Evolutionary conservation across 2,797 vertebrate species (phyloP), one percentile per base, ranked within the genome.

Genomic region (Parambassis ranga): DNA sequence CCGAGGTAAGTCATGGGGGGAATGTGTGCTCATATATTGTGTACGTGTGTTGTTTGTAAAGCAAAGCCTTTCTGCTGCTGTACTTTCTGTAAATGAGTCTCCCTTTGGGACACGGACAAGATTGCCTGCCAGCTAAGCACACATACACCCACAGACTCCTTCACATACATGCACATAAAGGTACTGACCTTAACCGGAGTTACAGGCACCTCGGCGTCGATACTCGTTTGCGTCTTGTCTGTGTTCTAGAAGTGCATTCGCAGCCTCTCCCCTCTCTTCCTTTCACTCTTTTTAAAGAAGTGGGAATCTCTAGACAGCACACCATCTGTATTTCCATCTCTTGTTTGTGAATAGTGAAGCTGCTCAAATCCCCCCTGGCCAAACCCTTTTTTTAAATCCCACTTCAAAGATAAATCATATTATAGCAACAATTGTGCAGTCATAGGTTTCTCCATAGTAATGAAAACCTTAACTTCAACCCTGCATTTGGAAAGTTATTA

Each of bases 1-100:
- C 95, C 0, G 94, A 97, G 94, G 95, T 96, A 90, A 92, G 93
- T 60, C 71, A 19, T 37, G 42, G 58, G 10, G 46, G 14, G 30
- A 37, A 50, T 31, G 55, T 41, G 51, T 24, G 61, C 55, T 46
- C 27, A 79, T 71, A 57, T 58, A n/a, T 56, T 15, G 57, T 47
- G 68, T 72, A 66, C 72, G 82, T 86, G 82, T 67, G n/a, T 36
- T 56, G 75, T 49, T 69, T 87, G 59, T 53, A 55, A 71, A 82
- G 48, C 43, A 8, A 64, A 75, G 71, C 35, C 42, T 32, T n/a
- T 56, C 64, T 77, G 72, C 59, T 28, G 60, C 41, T 74, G 78
- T 76, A 66, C 79, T 81, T n/a, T 64, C 52, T 30, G 35, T 65
- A 80, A 83, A 82, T 81, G 79, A 82, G 58, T 59, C 63, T 84